Evolutionary conservation across 2,888 invertebrate species (phyloP), one percentile per base, ranked within the genome.

Genomic region (Ctena decussata): DNA sequence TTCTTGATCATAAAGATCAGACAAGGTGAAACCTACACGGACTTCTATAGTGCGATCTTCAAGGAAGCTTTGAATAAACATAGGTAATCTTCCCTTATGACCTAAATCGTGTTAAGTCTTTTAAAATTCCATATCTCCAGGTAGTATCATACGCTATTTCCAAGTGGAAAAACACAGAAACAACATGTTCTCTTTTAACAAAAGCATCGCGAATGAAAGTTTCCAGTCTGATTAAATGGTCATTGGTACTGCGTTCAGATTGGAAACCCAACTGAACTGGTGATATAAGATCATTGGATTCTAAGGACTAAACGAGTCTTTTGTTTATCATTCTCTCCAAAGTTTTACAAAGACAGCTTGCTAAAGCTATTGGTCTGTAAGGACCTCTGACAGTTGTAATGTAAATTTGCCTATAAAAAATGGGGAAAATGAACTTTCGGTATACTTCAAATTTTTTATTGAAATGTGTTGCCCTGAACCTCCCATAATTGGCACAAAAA

Each of bases 301-400:
- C 89, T 8, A 92, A 77, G 30, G 76, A 80, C 89, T 87, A 91
- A 37, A 89, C 78, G 12, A 92, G 87, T 0, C 91, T 76, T 35
- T 83, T 71, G 57, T 90, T 91, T 6, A 93, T 82, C 87, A 93
- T 90, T 46, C 84, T 46, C 72, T 92, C 92, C 87, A 93, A 81
- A 0, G 89, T 71, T 78, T 93, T 93, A 39, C 91, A 91, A 8
- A 92, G 70, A 70, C 91, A 92, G 69, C 90, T 91, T 21, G 92
- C 90, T 32, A 93, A 80, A 53, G 91, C 87, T 15, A 93, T 93
- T 18, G 92, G 91, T 18, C 91, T 73, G 71, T 92, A 92, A 8
- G 44, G 18, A n/a, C n/a, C n/a, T n/a, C n/a, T n/a, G n/a, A n/a
- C n/a, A n/a, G n/a, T n/a, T n/a, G n/a, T n/a, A n/a, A n/a, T n/a